Percentiles rank a stretch among this genome's conserved stretches.
These are phyloP conservation scores for Achroia grisella DNA, from an alignment of 1,140 invertebrate genomes.

Conservation along the genomic window DNA sequence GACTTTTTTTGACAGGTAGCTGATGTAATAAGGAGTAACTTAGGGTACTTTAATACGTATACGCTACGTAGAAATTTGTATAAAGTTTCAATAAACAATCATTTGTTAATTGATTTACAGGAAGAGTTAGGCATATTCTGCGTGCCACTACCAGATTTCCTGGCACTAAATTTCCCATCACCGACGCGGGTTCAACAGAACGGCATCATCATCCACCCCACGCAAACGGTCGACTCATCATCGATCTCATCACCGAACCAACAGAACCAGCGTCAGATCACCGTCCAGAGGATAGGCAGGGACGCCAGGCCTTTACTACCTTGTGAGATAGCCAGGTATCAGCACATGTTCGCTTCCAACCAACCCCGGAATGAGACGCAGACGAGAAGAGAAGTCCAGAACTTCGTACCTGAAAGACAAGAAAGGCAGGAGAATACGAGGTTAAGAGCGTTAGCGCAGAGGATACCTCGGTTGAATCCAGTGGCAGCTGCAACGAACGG, in stretches of 20 bases:
- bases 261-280: slow-evolving; percentile 44
- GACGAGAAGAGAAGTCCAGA: slow-evolving; percentile 20
- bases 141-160: slow-evolving; percentile 59
- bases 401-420: slow-evolving; percentile 31
- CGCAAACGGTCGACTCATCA: slow-evolving; percentile 14
- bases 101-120: slow-evolving; percentile 28
- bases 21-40: no score
- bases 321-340: slow-evolving; percentile 56
- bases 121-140: slow-evolving; percentile 64
- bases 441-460: slow-evolving; percentile 35
- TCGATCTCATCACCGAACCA: slow-evolving; percentile 13
- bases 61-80: no score
- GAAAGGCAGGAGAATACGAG: slow-evolving; percentile 37
- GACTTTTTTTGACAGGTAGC: no score
- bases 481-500: slow-evolving; percentile 7
- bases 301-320: slow-evolving; percentile 57
- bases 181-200: slow-evolving; percentile 29
- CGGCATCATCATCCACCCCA: background rate
- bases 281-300: slow-evolving; percentile 62
- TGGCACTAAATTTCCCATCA: slow-evolving; percentile 47
- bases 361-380: slow-evolving; percentile 13
- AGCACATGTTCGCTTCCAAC: slow-evolving; percentile 52
- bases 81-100: slow-evolving; percentile 5
- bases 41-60: no score
- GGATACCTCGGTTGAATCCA: slow-evolving; percentile 35